Conservation (phyloP, 2,113 vertebrate genomes). For the Oreochromis tanganicae region DNA sequence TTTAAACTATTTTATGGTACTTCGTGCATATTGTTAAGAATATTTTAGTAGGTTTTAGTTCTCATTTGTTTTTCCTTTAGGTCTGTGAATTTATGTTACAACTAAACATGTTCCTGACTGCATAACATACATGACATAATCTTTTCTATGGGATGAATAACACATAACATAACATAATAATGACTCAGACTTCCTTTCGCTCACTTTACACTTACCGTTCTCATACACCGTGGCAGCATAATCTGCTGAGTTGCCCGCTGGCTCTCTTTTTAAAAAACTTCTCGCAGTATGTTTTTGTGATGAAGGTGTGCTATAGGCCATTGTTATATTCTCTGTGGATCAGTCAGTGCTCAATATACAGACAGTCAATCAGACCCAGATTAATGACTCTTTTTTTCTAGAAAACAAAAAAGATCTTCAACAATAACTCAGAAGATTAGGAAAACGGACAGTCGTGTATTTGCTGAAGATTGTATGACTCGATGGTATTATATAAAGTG, state of each 20-base stretch:
- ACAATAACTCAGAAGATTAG: not conserved
- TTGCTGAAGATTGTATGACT: not conserved
- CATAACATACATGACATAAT: not conserved
- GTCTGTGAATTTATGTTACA: not conserved
- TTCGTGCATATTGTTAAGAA: not conserved
- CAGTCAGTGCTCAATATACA: not conserved
- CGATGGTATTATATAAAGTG: not conserved
- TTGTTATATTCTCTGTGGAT: not conserved
- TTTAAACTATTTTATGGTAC: not conserved
- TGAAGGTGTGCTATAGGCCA: too few relatives aligned
- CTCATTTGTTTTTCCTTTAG: not conserved
- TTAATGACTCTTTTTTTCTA: not conserved
- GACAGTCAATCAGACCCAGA: not conserved
- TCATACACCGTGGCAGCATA: not conserved
- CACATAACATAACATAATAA: not conserved
- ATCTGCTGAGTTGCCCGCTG: not conserved
- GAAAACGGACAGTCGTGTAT: not conserved
- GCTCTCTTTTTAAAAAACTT: not conserved
- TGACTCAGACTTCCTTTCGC: not conserved
- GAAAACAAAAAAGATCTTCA: not conserved
- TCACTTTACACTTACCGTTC: not conserved
- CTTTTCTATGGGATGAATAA: not conserved
- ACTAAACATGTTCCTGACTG: not conserved
- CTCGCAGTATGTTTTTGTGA: not conserved
- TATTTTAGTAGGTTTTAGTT: not conserved